Percentiles rank a stretch among this genome's conserved stretches.
Conservation (phyloP, 2,888 invertebrate species). For the Clanis bilineata region DNA sequence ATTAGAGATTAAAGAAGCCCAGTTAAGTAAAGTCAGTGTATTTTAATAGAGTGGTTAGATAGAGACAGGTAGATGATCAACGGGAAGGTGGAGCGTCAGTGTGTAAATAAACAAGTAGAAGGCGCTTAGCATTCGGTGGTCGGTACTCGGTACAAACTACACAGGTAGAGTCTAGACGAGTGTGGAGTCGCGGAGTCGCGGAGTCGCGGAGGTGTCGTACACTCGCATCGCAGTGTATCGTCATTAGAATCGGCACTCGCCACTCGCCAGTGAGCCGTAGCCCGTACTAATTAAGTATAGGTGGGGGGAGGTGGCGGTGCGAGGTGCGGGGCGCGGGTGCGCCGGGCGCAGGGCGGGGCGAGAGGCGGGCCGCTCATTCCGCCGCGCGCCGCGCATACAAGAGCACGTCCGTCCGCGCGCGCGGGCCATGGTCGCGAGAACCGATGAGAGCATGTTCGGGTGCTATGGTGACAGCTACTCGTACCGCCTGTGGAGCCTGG, state of each 20-base stretch:
- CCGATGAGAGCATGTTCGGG: constrained; percentile 89
- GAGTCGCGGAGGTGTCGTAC: neutral
- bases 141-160: too few relatives aligned
- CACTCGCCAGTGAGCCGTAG: constrained; percentile 31
- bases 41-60: constrained; percentile 43
- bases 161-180: neutral
- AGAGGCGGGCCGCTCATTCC: constrained; percentile 68
- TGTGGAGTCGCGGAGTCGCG: too few relatives aligned
- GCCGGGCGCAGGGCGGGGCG: constrained; percentile 48
- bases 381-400: constrained; percentile 75
- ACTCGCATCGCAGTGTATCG: neutral
- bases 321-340: constrained; percentile 40
- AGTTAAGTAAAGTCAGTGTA: too few relatives aligned
- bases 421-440: constrained; percentile 92
- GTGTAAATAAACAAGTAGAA: constrained; percentile 56
- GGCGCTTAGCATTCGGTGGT: constrained; percentile 15
- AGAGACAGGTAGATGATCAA: constrained; percentile 61
- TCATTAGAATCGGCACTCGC: constrained; percentile 27
- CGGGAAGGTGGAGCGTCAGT: constrained; percentile 64
- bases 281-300: constrained; percentile 73
- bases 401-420: constrained; percentile 72
- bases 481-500: constrained; percentile 89
- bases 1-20: too few relatives aligned
- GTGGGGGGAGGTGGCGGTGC: constrained; percentile 44
- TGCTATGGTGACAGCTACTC: constrained; percentile 89